Conservation (phyloP, 2,888 invertebrate genomes). For the Apeira syringaria region DNA sequence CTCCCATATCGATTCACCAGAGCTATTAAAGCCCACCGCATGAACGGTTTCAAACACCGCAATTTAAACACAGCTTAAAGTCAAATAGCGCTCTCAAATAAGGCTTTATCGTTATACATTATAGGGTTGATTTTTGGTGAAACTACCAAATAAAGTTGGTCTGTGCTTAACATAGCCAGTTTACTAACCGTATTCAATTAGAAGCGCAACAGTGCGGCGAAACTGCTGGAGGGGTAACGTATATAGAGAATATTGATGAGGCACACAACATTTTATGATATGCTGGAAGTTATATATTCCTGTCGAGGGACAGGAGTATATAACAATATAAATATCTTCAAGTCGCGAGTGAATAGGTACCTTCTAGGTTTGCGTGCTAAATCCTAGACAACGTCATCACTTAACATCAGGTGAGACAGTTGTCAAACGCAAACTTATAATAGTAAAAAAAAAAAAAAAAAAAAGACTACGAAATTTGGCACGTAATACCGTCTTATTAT, state of each 20-base stretch:
- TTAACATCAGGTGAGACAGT: no score
- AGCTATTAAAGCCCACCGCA: slow-evolving; percentile 20
- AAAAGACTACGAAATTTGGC: no score
- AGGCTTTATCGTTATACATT: not conserved
- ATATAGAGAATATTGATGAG: slow-evolving; percentile 22
- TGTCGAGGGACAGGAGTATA: no score
- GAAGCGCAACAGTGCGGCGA: slow-evolving; percentile 37
- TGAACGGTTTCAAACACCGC: slow-evolving; percentile 19
- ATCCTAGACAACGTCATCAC: no score
- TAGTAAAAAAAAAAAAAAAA: no score
- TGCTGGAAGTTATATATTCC: no score
- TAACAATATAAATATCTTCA: no score
- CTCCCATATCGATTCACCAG: slow-evolving; percentile 1
- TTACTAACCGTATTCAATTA: slow-evolving; percentile 49
- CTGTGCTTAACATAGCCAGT: slow-evolving; percentile 33
- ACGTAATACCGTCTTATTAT: no score
- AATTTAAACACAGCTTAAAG: slow-evolving; percentile 6
- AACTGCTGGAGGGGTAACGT: slow-evolving; percentile 27
- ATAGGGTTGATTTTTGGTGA: slow-evolving; percentile 28
- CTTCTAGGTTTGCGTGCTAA: no score
- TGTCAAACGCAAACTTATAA: no score
- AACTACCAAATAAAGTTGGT: slow-evolving; percentile 1
- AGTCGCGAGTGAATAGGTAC: no score
- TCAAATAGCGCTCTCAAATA: not conserved
- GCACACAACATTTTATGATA: no score